Base-by-base conservation (phyloP, 2,888 invertebrate genomes). In the Lobophora halterata region DNA sequence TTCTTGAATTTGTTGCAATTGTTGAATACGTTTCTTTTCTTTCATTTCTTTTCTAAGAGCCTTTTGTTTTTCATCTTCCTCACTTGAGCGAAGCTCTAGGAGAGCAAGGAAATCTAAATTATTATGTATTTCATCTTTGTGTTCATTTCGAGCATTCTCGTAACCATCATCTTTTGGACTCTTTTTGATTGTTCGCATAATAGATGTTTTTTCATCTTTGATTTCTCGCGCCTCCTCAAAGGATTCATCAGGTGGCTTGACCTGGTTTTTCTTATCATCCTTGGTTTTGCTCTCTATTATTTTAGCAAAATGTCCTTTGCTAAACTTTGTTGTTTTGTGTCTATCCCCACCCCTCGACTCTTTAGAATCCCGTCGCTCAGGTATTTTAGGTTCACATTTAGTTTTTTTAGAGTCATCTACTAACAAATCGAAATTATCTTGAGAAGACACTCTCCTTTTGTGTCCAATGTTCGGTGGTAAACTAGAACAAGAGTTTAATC, bases 371-470 rank as follows among this genome's bases (percentile, higher is more conserved):
- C 93, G 82, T 42, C 93, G 81, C 65, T 92, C 91, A 2, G 78
- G 65, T 27, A 80, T 55, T 62, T 90, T 91, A 5, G 75, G 65
- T 18, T 82, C 89, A 37, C 88, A 82, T 72, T 91, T 92, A 51
- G 88, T 81, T 48, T 91, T 90, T 59, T 93, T 93, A 1, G 86
- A 66, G 6, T 90, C 90, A 43, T 93, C 92, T 32, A 86, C 80
- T 1, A 88, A 67, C 32, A 79, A 79, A 52, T 90, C 90, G 30
- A 86, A 55, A 59, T 89, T 90, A 40, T 95, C 95, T 67, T 95
- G 95, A 1, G 93, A 93, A 49, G 95, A 95, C 62, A 94, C 90
- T 42, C 95, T 89, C 30, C 95, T 88, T 74, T 95, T 95, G 37
- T 89, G 83, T 0, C 92, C 90, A 14, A 93, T 89, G 41, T 89